These are phyloP conservation scores for Thymelicus sylvestris DNA, from an alignment of 2,888 invertebrate genomes.

Conservation along the genomic window DNA sequence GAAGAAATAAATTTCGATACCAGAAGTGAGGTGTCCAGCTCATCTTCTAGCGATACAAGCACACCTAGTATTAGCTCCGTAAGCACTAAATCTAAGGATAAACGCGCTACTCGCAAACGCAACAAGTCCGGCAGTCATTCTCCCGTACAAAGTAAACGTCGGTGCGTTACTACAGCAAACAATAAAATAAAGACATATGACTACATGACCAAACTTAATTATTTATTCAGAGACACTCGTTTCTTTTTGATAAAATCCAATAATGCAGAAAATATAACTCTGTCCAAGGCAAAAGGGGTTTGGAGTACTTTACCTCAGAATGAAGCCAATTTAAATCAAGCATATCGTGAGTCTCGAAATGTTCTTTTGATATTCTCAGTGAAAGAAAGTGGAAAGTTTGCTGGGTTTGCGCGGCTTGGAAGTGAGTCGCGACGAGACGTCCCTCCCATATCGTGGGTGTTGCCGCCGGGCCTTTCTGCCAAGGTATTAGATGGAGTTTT, in stretches of 20 bases:
- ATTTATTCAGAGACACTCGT: constrained; percentile 96
- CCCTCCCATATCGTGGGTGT: constrained; percentile 95
- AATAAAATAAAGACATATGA: constrained; percentile 89
- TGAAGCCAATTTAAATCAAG: constrained; percentile 97
- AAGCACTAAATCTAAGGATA: constrained; percentile 87
- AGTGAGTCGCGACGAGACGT: constrained; percentile 96
- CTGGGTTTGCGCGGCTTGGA: constrained; percentile 96
- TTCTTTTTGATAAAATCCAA: constrained; percentile 99
- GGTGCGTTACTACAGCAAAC: constrained; percentile 60
- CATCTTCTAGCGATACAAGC: constrained; percentile 88
- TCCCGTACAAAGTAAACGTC: constrained; percentile 69
- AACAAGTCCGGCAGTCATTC: constrained; percentile 73
- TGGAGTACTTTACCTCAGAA: constrained; percentile 99
- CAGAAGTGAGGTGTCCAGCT: constrained; percentile 94
- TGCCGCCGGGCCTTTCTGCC: constrained; percentile 96
- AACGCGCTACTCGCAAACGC: constrained; percentile 85
- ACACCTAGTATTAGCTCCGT: constrained; percentile 92
- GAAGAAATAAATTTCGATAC: constrained; percentile 92
- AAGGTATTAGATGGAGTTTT: constrained; percentile 98
- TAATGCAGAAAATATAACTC: constrained; percentile 97
- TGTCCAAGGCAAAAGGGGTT: constrained; percentile 97
- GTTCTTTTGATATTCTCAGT: constrained; percentile 98
- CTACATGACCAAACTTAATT: constrained; percentile 95
- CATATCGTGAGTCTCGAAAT: constrained; percentile 96
- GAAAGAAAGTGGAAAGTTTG: constrained; percentile 98